Base-by-base conservation (phyloP, 2,888 invertebrate genomes). In the Drosophila prolongata region DNA sequence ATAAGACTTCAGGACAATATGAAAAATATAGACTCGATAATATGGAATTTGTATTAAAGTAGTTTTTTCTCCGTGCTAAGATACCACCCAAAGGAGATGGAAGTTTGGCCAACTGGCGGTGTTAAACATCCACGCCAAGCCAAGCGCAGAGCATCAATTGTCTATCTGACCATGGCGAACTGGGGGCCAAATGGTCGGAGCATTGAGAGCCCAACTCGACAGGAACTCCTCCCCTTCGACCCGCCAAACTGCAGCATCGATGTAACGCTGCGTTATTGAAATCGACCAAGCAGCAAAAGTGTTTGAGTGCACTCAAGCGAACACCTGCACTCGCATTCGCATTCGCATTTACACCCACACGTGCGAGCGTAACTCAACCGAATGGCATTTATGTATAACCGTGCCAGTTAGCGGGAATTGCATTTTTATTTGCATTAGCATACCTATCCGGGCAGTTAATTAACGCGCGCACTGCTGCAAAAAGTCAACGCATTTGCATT, bases 271-370 rank as follows among this genome's bases (percentile, higher is more conserved):
- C 74, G 67, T 76, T 83, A 85, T 83, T 86, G 83, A 84, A 88
- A 88, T 88, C 83, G 76, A 34, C 78, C 67, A 64, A 72, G 72
- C 76, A 79, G 78, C 74, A 79, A 85, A 85, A 82, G 80, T 82
- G 83, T 79, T 88, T 76, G 76, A 82, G 73, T 86, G 83, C 80
- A 83, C 80, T 86, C 78, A 67, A 57, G 69, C 65, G 71, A 72
- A 52, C 60, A 72, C 59, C 64, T 67, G 67, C 64, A 54, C 57
- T 56, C 66, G 13, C 62, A 24, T 34, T 37, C 44, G 52, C 50
- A 57, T 44, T 46, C 53, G 54, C 56, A 59, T 52, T 42, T 40
- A 27, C 19, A 46, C 43, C 40, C 47, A 62, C 47, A 49, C 49
- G 52, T 59, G 56, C 47, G 27, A 56, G 53, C 58, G 54, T 40